phyloP scores from a whole-genome alignment of 2,113 vertebrate species.

The Otus sunia region DNA sequence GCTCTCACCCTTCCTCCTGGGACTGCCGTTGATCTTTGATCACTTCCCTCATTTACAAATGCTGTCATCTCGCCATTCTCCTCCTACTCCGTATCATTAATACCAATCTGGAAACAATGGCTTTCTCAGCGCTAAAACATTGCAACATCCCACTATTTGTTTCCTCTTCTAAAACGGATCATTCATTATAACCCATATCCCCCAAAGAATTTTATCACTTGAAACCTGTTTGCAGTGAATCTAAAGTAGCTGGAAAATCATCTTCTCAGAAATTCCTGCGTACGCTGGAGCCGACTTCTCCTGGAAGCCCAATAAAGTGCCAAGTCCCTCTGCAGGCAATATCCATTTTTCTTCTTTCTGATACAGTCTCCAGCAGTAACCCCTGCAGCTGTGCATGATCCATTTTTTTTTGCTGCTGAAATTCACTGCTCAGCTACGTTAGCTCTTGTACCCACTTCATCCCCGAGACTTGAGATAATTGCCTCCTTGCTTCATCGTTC shows the following conservation, averaged over 20 bases:
- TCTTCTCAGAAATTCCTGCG: constrained; percentile 33
- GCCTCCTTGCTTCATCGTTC: neutral
- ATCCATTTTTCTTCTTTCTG: constrained; percentile 53
- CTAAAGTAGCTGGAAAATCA: constrained; percentile 52
- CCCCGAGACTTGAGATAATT: constrained; percentile 29
- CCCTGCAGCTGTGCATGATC: neutral
- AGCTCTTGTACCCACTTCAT: constrained; percentile 51
- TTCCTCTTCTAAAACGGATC: constrained; percentile 45
- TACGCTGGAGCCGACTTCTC: neutral
- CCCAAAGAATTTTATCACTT: constrained; percentile 69
- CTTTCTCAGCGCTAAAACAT: constrained; percentile 45
- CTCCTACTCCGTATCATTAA: constrained; percentile 25
- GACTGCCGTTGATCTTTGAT: constrained; percentile 42
- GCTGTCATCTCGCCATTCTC: constrained; percentile 32
- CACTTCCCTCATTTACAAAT: constrained; percentile 33
- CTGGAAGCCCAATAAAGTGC: constrained; percentile 54
- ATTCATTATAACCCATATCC: constrained; percentile 57
- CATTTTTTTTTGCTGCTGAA: neutral
- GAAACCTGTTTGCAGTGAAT: constrained; percentile 64
- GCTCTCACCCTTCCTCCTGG: constrained; percentile 36
- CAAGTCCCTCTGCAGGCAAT: constrained; percentile 51
- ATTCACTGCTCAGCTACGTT: constrained; percentile 14
- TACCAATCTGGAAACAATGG: constrained; percentile 65
- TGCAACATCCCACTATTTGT: constrained; percentile 57
- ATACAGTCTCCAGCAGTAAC: constrained; percentile 53